Percentiles rank a stretch among this genome's conserved stretches.
Evolutionary conservation across 2,797 vertebrate genomes (phyloP).

Genomic region (Lutjanus campechanus): DNA sequence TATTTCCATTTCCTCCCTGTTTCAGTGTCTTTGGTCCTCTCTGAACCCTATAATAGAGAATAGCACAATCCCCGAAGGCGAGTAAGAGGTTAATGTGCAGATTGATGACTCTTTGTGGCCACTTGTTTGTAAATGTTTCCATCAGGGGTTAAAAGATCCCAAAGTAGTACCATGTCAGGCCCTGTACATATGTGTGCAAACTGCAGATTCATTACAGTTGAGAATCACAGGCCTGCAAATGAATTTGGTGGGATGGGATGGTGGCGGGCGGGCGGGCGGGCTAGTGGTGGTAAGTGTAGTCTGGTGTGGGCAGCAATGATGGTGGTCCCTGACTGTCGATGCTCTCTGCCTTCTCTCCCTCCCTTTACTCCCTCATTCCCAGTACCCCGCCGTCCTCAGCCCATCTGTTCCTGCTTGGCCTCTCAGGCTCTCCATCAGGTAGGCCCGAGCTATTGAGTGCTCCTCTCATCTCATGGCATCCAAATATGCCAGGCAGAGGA

Average conservation of each 20-base stretch:
- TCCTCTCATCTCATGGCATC: conserved; percentile 78
- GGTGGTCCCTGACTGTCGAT: conserved; percentile 86
- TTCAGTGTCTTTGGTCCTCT: conserved; percentile 72
- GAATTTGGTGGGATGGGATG: conserved; percentile 79
- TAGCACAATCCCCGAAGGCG: conserved; percentile 70
- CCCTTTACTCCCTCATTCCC: conserved; percentile 68
- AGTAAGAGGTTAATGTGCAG: conserved; percentile 78
- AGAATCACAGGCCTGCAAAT: conserved; percentile 81
- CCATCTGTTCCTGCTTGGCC: conserved; percentile 88
- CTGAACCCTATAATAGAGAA: conserved; percentile 77
- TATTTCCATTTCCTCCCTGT: conserved; percentile 67
- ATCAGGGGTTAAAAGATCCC: conserved; percentile 79
- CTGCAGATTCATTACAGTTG: conserved; percentile 83
- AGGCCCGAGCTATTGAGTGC: conserved; percentile 68
- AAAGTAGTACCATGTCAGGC: conserved; percentile 79
- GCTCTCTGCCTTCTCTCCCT: conserved; percentile 67
- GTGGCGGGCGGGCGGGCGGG: conserved; percentile 48
- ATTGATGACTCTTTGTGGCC: conserved; percentile 83
- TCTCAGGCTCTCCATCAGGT: conserved; percentile 82
- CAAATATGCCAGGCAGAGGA: conserved; percentile 53
- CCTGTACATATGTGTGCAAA: conserved; percentile 84
- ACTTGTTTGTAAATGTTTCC: conserved; percentile 88
- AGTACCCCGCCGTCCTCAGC: conserved; percentile 76
- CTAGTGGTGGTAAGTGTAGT: conserved; percentile 75
- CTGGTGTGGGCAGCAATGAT: conserved; percentile 85